phyloP scores from a whole-genome alignment of 1,140 invertebrate species.

The Apocrypta bakeri region DNA sequence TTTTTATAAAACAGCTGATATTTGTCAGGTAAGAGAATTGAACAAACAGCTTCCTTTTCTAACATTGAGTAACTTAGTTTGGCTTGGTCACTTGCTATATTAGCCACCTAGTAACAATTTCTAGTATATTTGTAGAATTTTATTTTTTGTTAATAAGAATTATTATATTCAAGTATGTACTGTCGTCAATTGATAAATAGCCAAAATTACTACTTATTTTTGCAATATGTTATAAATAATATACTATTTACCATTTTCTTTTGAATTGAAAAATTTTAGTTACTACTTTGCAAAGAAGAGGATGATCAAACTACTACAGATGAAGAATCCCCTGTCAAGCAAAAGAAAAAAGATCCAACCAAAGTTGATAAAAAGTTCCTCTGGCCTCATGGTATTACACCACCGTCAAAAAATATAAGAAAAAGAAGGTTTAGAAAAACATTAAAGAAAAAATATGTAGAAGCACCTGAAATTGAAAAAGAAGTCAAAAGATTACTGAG shows the following conservation, averaged over 20 bases:
- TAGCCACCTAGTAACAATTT: no score
- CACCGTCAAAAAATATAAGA: slow-evolving; percentile 95
- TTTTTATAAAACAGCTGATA: slow-evolving; percentile 97
- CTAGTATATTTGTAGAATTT: no score
- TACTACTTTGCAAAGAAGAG: slow-evolving; percentile 90
- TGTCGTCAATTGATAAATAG: no score
- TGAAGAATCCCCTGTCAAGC: slow-evolving; percentile 87
- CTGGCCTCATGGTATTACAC: slow-evolving; percentile 94
- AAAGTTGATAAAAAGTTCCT: slow-evolving; percentile 96
- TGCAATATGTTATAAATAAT: no score
- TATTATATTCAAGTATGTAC: no score
- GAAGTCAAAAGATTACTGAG: slow-evolving; percentile 93
- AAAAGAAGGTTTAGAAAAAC: slow-evolving; percentile 95
- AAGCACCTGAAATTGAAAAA: slow-evolving; percentile 98
- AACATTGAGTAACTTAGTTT: no score
- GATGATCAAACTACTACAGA: slow-evolving; percentile 85
- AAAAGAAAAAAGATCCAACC: slow-evolving; percentile 92
- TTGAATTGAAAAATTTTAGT: slow-evolving; percentile 68
- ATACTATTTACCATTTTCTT: background rate
- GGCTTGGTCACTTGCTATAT: no score
- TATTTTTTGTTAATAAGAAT: no score
- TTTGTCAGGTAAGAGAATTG: slow-evolving; percentile 91
- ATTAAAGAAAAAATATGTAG: slow-evolving; percentile 96
- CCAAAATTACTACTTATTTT: no score
- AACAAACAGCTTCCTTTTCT: no score